Conservation (phyloP, 2,797 vertebrate species). For the Cryptoprocta ferox region DNA sequence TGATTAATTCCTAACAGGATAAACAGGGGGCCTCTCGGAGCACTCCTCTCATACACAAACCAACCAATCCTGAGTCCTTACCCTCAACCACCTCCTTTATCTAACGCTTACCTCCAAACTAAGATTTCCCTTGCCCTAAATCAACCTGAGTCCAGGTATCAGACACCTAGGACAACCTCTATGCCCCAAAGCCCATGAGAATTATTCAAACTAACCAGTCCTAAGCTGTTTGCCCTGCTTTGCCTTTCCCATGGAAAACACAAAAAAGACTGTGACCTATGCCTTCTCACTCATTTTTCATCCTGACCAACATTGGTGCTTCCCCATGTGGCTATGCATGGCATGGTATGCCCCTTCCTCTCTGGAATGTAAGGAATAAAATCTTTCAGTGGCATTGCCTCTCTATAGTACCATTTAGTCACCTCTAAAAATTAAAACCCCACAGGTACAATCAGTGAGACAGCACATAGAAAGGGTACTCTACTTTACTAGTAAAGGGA, state of each 20-base stretch:
- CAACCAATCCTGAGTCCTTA: too few species aligned
- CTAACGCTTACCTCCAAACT: not conserved
- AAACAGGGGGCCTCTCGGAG: not conserved
- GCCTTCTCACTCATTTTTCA: not conserved
- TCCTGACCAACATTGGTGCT: fast-evolving
- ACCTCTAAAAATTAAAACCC: not conserved
- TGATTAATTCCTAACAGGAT: not conserved
- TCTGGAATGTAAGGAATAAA: not conserved
- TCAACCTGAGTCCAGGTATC: not conserved
- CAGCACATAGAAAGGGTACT: not conserved
- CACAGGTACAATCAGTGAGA: not conserved
- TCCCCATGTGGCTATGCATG: not conserved
- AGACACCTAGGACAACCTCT: not conserved
- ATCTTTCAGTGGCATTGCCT: not conserved
- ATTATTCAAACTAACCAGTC: not conserved
- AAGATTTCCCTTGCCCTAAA: not conserved
- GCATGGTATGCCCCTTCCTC: too few species aligned
- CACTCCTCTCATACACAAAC: not conserved
- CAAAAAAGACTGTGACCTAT: not conserved
- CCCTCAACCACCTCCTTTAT: not conserved
- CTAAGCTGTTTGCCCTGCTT: not conserved
- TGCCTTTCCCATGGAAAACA: not conserved
- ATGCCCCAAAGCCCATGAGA: not conserved
- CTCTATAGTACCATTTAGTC: not conserved
- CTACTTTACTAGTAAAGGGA: too few species aligned